A percentile compares a stretch with the other conserved stretches of the same genome.
These are phyloP conservation scores for Alfaro cultratus DNA, from an alignment of 2,797 vertebrate genomes.

Conservation along the genomic window DNA sequence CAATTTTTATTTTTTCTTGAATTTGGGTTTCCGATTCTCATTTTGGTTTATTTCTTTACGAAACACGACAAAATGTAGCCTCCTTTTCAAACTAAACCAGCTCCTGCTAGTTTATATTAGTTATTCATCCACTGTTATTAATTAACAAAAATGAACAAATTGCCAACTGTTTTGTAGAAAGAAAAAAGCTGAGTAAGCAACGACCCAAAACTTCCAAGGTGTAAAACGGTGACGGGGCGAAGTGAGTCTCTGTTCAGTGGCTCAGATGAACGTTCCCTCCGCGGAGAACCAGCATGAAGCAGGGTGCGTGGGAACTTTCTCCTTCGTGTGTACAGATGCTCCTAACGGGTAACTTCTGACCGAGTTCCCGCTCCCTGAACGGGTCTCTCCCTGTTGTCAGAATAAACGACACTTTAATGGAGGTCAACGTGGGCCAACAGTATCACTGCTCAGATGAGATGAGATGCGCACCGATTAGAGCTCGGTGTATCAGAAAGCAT, in stretches of 20 bases:
- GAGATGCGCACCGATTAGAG: slow-evolving; percentile 25
- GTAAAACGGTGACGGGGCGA: background rate
- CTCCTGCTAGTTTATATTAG: background rate
- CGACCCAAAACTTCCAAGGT: background rate
- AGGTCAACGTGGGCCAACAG: slow-evolving; percentile 10
- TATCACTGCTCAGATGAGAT: slow-evolving; percentile 4
- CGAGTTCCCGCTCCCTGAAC: slow-evolving; percentile 46
- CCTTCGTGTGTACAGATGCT: slow-evolving; percentile 28
- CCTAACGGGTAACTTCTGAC: slow-evolving; percentile 28
- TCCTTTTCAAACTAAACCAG: background rate
- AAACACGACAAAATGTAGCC: background rate
- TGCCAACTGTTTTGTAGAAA: background rate
- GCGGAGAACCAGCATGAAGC: slow-evolving; percentile 22
- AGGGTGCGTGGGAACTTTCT: slow-evolving; percentile 2
- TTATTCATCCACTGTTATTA: background rate
- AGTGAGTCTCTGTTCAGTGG: slow-evolving; percentile 19
- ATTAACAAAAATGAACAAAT: background rate
- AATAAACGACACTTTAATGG: slow-evolving; percentile 42
- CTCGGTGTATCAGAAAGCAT: slow-evolving; percentile 51
- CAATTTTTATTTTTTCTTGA: background rate
- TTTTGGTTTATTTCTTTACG: background rate
- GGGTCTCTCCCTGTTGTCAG: slow-evolving; percentile 46
- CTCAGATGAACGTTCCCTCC: slow-evolving; percentile 21
- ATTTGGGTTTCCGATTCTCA: background rate
- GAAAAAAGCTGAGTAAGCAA: background rate